A percentile compares a stretch with the other conserved stretches of the same genome.
These are phyloP conservation scores for Chondrilla cf. caribensis DNA, from an alignment of 37 sponge, comb jelly and placozoan genomes.

Conservation along the genomic window DNA sequence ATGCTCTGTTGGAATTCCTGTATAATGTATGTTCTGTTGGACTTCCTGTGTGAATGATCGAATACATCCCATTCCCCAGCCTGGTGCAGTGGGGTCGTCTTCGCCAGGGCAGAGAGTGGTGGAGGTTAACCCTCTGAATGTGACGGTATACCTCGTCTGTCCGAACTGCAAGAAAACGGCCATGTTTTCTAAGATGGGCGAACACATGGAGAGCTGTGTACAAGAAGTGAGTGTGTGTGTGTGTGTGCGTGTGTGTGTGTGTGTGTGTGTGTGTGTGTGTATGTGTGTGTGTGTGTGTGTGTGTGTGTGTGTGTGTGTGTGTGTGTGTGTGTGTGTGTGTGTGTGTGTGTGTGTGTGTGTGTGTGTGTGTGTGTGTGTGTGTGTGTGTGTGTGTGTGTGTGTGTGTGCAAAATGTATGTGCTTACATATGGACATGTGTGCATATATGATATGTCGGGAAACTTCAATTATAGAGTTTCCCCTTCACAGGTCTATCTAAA, in stretches of 20 bases:
- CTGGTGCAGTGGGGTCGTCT: no score
- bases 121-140: no score
- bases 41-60: no score
- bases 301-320: neutral
- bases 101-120: no score
- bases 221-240: slow-evolving; percentile 4
- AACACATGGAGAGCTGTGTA: neutral
- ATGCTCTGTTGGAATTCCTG: no score
- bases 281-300: slow-evolving; percentile 17
- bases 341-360: slow-evolving; percentile 14
- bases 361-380: slow-evolving; percentile 25
- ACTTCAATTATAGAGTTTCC: no score
- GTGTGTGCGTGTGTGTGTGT: slow-evolving; percentile 13
- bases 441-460: no score
- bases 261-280: slow-evolving; percentile 32
- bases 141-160: neutral
- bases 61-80: no score
- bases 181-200: neutral
- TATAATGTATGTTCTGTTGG: no score
- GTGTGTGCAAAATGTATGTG: neutral
- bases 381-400: slow-evolving; percentile 27
- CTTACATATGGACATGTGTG: neutral
- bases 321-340: neutral
- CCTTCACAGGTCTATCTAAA: slow-evolving; percentile 40
- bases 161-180: neutral